These are phyloP conservation scores for Coelopa frigida DNA, from an alignment of 1,140 invertebrate genomes.

Conservation along the genomic window DNA sequence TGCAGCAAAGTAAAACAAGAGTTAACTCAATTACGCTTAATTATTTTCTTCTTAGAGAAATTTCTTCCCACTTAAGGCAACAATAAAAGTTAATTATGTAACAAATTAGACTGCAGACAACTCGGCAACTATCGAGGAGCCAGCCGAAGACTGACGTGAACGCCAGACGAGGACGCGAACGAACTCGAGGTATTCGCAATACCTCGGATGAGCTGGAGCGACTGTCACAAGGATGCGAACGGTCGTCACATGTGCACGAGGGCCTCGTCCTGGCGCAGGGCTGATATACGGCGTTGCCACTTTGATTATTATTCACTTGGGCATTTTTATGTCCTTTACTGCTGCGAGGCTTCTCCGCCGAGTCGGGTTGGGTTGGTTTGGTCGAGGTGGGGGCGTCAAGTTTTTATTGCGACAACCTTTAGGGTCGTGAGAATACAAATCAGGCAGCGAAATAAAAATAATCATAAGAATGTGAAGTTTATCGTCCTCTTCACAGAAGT, in stretches of 20 bases:
- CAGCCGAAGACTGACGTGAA: no score
- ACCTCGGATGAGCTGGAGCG: no score
- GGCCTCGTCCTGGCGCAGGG: neutral
- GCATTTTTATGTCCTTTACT: constrained; percentile 43
- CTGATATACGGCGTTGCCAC: neutral
- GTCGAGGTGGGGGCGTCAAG: neutral
- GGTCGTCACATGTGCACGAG: no score
- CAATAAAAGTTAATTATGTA: neutral
- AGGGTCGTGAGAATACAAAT: neutral
- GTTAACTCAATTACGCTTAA: constrained; percentile 43
- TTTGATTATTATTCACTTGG: constrained; percentile 42
- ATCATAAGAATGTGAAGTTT: neutral
- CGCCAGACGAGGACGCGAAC: no score
- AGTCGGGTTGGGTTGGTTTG: constrained; percentile 32
- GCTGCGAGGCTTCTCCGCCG: no score
- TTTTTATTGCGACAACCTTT: neutral
- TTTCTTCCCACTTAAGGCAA: neutral
- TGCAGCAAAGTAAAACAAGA: no score
- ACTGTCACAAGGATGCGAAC: no score
- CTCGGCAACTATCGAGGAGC: no score
- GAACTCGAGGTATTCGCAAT: no score
- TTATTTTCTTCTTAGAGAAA: constrained; percentile 34
- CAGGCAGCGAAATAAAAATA: neutral
- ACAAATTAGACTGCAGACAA: no score
- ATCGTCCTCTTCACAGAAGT: no score